phyloP scores from a whole-genome alignment of 2,797 vertebrate species.

The Scyliorhinus canicula region DNA sequence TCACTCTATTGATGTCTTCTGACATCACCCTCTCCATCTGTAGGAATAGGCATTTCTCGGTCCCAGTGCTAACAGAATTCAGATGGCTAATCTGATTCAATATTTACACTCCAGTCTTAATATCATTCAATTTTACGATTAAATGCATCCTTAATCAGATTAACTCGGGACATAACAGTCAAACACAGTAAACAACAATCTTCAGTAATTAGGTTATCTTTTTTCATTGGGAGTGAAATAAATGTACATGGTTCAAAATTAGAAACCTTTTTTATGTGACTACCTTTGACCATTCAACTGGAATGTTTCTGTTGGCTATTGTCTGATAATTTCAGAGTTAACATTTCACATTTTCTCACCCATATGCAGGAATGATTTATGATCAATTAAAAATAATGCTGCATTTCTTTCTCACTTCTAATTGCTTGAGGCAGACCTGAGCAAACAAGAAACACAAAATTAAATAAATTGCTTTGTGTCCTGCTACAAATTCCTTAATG shows the following conservation, averaged over 20 bases:
- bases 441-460: not conserved
- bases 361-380: not conserved
- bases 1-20: no score
- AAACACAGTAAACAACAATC: not conserved
- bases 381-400: not conserved
- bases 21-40: not conserved
- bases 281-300: not conserved
- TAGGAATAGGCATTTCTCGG: not conserved
- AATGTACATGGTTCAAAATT: not conserved
- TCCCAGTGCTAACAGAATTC: not conserved
- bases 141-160: not conserved
- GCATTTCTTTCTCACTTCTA: not conserved
- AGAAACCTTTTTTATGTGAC: not conserved
- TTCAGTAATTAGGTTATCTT: not conserved
- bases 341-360: not conserved
- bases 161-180: not conserved
- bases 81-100: not conserved
- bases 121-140: not conserved
- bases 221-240: not conserved
- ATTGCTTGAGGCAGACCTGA: not conserved
- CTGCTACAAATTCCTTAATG: not conserved
- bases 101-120: not conserved
- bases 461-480: not conserved
- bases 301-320: not conserved
- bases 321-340: not conserved